Conservation (phyloP, 1,140 invertebrate genomes). For the Anadara kagoshimensis region DNA sequence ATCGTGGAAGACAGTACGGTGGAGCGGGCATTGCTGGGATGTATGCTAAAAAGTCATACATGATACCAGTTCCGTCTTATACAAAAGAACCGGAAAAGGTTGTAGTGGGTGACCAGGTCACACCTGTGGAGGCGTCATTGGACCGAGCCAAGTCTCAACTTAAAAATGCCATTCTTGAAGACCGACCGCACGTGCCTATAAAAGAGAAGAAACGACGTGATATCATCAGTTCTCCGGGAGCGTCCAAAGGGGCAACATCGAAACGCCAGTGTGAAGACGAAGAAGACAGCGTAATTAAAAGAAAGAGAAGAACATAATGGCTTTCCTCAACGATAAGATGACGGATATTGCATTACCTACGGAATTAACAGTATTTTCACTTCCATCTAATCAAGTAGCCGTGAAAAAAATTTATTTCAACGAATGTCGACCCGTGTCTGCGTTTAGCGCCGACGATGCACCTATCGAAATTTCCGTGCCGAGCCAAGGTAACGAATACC, state of each 20-base stretch:
- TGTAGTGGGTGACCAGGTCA: neutral
- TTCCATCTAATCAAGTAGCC: slow-evolving; percentile 30
- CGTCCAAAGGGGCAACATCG: no score
- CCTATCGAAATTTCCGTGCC: slow-evolving; percentile 37
- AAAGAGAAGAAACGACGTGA: no score
- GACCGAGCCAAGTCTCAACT: slow-evolving; percentile 20
- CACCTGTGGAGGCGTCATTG: slow-evolving; percentile 25
- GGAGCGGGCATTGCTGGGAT: slow-evolving; percentile 4
- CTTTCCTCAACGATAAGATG: slow-evolving; percentile 26
- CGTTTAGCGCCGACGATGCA: neutral
- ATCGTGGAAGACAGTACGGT: slow-evolving; percentile 12
- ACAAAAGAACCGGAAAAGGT: slow-evolving; percentile 3
- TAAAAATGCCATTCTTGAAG: slow-evolving; percentile 9
- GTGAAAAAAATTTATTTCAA: slow-evolving; percentile 33
- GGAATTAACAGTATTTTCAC: slow-evolving; percentile 26
- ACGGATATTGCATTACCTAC: slow-evolving; percentile 17
- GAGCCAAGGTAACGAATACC: slow-evolving; percentile 19
- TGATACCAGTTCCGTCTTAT: slow-evolving; percentile 19
- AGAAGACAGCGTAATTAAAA: neutral
- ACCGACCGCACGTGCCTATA: slow-evolving; percentile 6
- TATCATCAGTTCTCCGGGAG: no score
- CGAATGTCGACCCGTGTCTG: slow-evolving; percentile 25
- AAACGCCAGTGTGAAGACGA: no score
- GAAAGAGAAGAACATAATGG: slow-evolving; percentile 15
- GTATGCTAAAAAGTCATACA: slow-evolving; percentile 7